Evolutionary conservation across 2,888 invertebrate genomes (phyloP).

Genomic region (Dynastes hyllus): DNA sequence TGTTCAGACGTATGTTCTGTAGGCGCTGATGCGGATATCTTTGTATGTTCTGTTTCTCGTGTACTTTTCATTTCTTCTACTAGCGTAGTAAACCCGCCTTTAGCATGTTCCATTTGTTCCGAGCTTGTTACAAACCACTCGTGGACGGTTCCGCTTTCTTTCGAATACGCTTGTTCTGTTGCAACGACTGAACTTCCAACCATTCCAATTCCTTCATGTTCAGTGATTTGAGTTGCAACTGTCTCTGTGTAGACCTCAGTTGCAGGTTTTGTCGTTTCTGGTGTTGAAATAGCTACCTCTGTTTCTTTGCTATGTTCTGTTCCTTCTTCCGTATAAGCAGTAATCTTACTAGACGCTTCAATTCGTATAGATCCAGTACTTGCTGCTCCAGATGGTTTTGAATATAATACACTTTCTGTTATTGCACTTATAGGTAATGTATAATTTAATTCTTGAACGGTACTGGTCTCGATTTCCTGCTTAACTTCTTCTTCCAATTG

Average conservation of each 20-base stretch:
- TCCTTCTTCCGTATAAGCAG: background rate
- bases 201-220: background rate
- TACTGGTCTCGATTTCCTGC: background rate
- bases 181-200: background rate
- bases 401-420: background rate
- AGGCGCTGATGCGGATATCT: no score
- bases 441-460: background rate
- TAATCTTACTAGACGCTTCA: background rate
- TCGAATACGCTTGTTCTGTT: conserved; percentile 6
- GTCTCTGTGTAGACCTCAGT: background rate
- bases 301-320: background rate
- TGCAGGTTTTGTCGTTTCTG: background rate
- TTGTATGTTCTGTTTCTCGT: no score
- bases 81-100: background rate
- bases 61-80: no score
- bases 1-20: no score
- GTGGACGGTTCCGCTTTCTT: background rate
- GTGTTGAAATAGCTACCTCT: background rate
- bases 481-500: conserved; percentile 8
- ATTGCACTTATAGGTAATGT: no score
- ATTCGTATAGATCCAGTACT: background rate
- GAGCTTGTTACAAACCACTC: background rate
- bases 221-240: background rate
- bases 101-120: background rate
- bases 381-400: background rate